phyloP scores from a whole-genome alignment of 2,888 invertebrate species.

The Andrena chrysosceles region DNA sequence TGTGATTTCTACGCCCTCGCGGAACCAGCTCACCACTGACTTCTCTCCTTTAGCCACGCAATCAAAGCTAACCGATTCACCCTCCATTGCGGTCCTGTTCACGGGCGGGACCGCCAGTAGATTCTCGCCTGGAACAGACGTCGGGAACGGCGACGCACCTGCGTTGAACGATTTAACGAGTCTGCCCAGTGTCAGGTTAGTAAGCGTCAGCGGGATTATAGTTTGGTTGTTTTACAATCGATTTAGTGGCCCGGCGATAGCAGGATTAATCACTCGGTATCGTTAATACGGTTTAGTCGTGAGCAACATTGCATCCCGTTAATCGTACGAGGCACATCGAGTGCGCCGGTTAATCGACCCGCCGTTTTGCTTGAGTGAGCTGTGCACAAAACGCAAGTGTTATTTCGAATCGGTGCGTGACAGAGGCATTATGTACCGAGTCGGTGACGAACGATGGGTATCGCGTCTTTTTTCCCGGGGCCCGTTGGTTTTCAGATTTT shows the following conservation, averaged over 20 bases:
- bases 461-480: slow-evolving; percentile 1
- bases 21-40: slow-evolving; percentile 87
- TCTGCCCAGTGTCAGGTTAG: slow-evolving; percentile 83
- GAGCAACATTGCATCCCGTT: slow-evolving; percentile 30
- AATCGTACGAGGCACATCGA: slow-evolving; percentile 39
- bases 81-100: slow-evolving; percentile 95
- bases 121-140: slow-evolving; percentile 91
- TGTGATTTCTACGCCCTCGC: slow-evolving; percentile 85
- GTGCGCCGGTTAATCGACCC: slow-evolving; percentile 45
- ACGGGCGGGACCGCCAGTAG: slow-evolving; percentile 94
- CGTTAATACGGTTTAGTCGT: slow-evolving; percentile 36
- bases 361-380: background rate
- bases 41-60: slow-evolving; percentile 92
- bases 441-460: slow-evolving; percentile 15
- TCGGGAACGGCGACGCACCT: slow-evolving; percentile 83
- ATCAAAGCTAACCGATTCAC: slow-evolving; percentile 92
- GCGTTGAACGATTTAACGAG: slow-evolving; percentile 84
- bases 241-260: slow-evolving; percentile 27
- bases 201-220: slow-evolving; percentile 75
- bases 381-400: slow-evolving; percentile 27
- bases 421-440: slow-evolving; percentile 48
- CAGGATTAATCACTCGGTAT: slow-evolving; percentile 30
- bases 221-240: background rate
- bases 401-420: slow-evolving; percentile 50
- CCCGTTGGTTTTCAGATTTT: slow-evolving; percentile 25